Evolutionary conservation across 2,797 vertebrate species (phyloP).

Genomic region (Cuculus canorus): DNA sequence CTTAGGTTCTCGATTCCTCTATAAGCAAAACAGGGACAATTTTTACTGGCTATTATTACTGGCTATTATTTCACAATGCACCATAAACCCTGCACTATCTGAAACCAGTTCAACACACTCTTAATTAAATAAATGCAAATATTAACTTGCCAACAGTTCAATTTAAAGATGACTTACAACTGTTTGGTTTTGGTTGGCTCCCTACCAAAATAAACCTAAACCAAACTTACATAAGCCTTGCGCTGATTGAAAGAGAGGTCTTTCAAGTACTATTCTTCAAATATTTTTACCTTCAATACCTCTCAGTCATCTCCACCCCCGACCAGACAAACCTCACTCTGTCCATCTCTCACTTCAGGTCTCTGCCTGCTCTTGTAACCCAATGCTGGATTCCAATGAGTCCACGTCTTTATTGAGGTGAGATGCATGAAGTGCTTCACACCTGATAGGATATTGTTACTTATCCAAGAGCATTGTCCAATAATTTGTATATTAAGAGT

Average conservation of each 20-base stretch:
- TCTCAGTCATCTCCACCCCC: neutral
- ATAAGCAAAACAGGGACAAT: rapidly evolving
- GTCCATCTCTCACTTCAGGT: neutral
- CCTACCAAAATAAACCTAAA: neutral
- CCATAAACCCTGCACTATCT: rapidly evolving
- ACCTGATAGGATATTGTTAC: rapidly evolving
- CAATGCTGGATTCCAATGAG: neutral
- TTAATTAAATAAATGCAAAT: neutral
- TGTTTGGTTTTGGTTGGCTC: neutral
- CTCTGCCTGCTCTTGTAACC: neutral
- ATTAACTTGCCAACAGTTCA: neutral
- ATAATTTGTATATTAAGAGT: neutral
- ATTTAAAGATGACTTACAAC: neutral
- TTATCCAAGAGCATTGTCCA: neutral
- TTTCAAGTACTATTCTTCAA: neutral
- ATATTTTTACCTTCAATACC: neutral
- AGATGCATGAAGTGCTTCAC: neutral
- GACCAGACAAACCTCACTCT: neutral
- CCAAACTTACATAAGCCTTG: neutral
- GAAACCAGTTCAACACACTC: neutral
- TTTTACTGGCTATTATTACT: neutral
- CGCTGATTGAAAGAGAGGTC: neutral
- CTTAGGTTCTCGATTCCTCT: neutral
- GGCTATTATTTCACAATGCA: neutral
- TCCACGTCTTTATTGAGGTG: neutral